These are phyloP conservation scores for Sceliomorpha sp. DNA, from an alignment of 2,888 invertebrate species.

Conservation along the genomic window DNA sequence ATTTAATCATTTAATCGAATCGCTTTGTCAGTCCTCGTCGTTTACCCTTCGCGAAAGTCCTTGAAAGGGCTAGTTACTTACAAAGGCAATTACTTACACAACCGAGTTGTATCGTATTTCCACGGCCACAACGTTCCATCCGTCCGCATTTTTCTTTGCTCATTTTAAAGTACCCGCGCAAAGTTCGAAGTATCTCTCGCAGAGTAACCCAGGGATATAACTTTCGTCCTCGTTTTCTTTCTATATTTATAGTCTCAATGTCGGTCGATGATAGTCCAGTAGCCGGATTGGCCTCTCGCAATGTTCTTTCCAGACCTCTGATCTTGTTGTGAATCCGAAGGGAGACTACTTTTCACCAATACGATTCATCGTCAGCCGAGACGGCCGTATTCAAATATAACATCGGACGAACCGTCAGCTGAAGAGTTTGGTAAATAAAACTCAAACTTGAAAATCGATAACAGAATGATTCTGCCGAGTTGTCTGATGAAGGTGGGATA, in stretches of 20 bases:
- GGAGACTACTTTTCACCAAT: not conserved
- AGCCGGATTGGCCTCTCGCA: not conserved
- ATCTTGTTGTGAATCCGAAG: not conserved
- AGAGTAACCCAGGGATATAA: conserved; percentile 5
- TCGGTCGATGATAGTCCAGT: conserved; percentile 3
- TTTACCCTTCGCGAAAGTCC: too few relatives aligned
- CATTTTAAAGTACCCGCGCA: conserved; percentile 35
- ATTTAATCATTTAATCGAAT: too few relatives aligned
- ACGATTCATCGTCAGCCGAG: conserved; percentile 29
- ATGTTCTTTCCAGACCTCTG: not conserved
- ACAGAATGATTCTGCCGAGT: conserved; percentile 31
- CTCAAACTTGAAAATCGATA: conserved; percentile 63
- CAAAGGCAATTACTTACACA: too few relatives aligned
- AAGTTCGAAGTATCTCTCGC: conserved; percentile 13
- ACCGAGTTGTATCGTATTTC: too few relatives aligned
- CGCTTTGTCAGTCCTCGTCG: too few relatives aligned
- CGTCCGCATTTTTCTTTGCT: too few relatives aligned
- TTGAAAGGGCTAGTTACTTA: too few relatives aligned
- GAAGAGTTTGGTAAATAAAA: conserved; percentile 68
- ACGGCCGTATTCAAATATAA: conserved; percentile 67
- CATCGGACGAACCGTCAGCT: conserved; percentile 54
- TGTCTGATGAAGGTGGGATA: conserved; percentile 5
- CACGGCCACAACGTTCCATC: too few relatives aligned
- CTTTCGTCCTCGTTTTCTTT: conserved; percentile 17
- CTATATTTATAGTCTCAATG: conserved; percentile 1